A percentile compares a stretch with the other conserved stretches of the same genome.
phyloP scores from a whole-genome alignment of 2,888 invertebrate species.

The Unio delphinus region DNA sequence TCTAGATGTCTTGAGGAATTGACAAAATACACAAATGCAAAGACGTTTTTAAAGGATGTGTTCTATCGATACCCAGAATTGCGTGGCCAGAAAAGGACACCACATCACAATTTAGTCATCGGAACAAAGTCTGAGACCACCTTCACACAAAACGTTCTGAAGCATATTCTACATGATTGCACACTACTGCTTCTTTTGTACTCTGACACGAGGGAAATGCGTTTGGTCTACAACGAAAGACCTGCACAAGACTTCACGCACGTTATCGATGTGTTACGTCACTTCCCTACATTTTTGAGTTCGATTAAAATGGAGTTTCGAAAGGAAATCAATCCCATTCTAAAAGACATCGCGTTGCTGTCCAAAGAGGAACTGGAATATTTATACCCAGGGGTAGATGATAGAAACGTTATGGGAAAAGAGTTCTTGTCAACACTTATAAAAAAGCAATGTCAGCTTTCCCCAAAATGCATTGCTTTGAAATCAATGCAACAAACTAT shows the following conservation, averaged over 20 bases:
- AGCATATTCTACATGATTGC: slow-evolving; percentile 35
- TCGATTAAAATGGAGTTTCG: slow-evolving; percentile 12
- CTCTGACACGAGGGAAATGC: slow-evolving; percentile 20
- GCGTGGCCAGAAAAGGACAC: slow-evolving; percentile 31
- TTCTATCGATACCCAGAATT: slow-evolving; percentile 45
- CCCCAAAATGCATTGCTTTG: slow-evolving; percentile 34
- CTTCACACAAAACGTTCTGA: slow-evolving; percentile 2
- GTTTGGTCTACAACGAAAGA: slow-evolving; percentile 35
- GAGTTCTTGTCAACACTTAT: slow-evolving; percentile 22
- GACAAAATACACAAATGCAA: slow-evolving; percentile 15
- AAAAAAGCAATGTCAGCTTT: slow-evolving; percentile 22
- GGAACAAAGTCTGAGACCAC: slow-evolving; percentile 9
- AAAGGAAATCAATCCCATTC: not conserved
- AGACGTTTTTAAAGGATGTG: slow-evolving; percentile 42
- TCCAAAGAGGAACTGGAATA: slow-evolving; percentile 31
- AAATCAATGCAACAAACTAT: slow-evolving; percentile 25
- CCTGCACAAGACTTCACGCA: slow-evolving; percentile 40
- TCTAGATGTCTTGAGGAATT: slow-evolving; percentile 18
- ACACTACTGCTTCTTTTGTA: slow-evolving; percentile 39
- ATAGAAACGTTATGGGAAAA: not conserved
- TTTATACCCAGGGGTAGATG: slow-evolving; percentile 16
- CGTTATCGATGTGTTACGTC: slow-evolving; percentile 38
- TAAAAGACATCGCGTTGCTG: slow-evolving; percentile 35
- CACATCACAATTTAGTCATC: slow-evolving; percentile 48
- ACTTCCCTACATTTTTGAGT: slow-evolving; percentile 45